Percentiles rank a stretch among this genome's conserved stretches.
Conservation (phyloP, 2,113 vertebrate genomes). For the Aramus guarauna region DNA sequence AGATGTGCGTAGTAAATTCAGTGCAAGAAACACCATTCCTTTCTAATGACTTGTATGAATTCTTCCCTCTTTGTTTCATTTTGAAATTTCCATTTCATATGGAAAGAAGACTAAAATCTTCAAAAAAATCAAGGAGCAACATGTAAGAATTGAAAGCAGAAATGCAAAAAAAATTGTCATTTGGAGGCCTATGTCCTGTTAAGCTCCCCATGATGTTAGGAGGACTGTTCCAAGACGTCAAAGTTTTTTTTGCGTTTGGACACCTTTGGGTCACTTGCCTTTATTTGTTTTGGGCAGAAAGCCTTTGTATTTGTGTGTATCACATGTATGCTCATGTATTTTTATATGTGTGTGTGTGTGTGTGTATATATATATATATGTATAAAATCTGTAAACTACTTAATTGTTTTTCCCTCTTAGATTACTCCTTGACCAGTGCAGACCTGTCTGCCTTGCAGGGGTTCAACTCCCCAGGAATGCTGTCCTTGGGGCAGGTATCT, state of each 20-base stretch:
- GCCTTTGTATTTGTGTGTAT: neutral
- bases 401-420: conserved; percentile 62
- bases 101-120: neutral
- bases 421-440: conserved; percentile 94
- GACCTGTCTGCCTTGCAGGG: conserved; percentile 95
- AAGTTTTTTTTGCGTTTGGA: rapidly evolving
- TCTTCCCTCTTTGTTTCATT: neutral
- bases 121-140: neutral
- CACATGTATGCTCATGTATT: neutral
- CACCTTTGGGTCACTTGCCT: neutral
- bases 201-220: neutral
- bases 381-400: neutral
- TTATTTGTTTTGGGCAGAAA: neutral
- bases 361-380: rapidly evolving
- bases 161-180: no score
- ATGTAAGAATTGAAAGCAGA: neutral
- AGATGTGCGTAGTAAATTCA: neutral
- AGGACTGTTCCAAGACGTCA: neutral
- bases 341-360: neutral
- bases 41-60: neutral
- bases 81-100: neutral
- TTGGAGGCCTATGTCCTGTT: neutral
- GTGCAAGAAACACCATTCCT: neutral
- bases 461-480: conserved; percentile 91
- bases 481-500: conserved; percentile 93